Percentiles rank a stretch among this genome's conserved stretches.
phyloP scores from a whole-genome alignment of 1,140 invertebrate species.

The Lepidurus couesii region DNA sequence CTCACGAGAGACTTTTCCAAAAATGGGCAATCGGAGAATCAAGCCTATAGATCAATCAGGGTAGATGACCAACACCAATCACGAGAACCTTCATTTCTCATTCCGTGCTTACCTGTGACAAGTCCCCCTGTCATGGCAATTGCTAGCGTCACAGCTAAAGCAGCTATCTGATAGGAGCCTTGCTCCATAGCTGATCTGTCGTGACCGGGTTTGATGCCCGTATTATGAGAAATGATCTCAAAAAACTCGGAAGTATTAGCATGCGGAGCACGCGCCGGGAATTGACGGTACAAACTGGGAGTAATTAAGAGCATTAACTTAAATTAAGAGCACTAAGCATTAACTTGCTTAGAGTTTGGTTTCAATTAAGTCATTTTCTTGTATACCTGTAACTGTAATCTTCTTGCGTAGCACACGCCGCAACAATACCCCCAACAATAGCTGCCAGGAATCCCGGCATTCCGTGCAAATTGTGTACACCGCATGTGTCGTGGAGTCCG shows the following conservation, averaged over 20 bases:
- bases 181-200: constrained; percentile 61
- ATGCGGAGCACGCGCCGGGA: constrained; percentile 49
- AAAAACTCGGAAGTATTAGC: constrained; percentile 42
- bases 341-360: neutral
- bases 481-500: constrained; percentile 84
- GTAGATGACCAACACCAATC: neutral
- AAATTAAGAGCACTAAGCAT: too few relatives aligned
- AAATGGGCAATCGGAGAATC: constrained; percentile 44
- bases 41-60: constrained; percentile 41
- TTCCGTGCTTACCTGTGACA: constrained; percentile 60
- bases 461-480: constrained; percentile 92
- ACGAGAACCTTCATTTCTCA: neutral
- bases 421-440: constrained; percentile 67
- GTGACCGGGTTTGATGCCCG: constrained; percentile 47
- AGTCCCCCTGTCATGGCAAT: constrained; percentile 68
- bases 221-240: constrained; percentile 38
- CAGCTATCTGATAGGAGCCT: constrained; percentile 70
- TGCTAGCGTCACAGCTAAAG: constrained; percentile 61
- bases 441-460: constrained; percentile 86
- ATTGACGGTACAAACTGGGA: constrained; percentile 49
- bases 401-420: constrained; percentile 59
- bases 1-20: constrained; percentile 45
- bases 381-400: constrained; percentile 47
- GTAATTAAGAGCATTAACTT: constrained; percentile 26
- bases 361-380: neutral